Conservation (phyloP, 2,888 invertebrate species). For the Acanthococcus lagerstroemiae region DNA sequence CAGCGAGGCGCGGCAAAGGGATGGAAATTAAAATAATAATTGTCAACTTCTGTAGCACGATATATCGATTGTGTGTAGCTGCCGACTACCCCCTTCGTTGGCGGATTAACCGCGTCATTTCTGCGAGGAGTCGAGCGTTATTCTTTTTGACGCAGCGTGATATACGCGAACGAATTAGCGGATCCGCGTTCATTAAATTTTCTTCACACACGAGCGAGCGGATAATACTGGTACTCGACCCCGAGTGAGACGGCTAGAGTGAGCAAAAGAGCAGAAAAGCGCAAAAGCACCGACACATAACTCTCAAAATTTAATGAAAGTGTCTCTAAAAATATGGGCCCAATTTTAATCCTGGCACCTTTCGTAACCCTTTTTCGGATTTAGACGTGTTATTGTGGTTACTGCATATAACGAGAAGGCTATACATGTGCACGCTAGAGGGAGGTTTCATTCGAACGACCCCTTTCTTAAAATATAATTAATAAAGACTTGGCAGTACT, state of each 20-base stretch:
- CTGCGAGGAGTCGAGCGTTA: too few relatives aligned
- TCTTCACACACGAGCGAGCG: not conserved
- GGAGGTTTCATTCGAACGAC: slow-evolving; percentile 5
- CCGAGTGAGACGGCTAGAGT: too few relatives aligned
- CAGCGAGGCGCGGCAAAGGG: too few relatives aligned
- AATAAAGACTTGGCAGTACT: slow-evolving; percentile 22
- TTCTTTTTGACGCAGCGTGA: too few relatives aligned
- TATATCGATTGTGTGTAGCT: too few relatives aligned
- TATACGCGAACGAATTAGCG: not conserved
- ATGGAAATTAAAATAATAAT: too few relatives aligned
- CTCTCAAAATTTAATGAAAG: slow-evolving; percentile 27
- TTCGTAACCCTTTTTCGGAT: slow-evolving; percentile 26
- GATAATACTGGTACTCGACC: not conserved
- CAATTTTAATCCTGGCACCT: slow-evolving; percentile 25
- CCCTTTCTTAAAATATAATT: slow-evolving; percentile 23
- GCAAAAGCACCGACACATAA: slow-evolving; percentile 6
- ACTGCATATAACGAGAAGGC: not conserved
- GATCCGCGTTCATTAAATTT: not conserved
- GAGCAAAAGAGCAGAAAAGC: not conserved
- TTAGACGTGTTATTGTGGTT: slow-evolving; percentile 27
- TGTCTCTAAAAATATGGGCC: slow-evolving; percentile 28
- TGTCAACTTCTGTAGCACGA: too few relatives aligned
- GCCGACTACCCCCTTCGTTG: too few relatives aligned
- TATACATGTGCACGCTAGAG: not conserved
- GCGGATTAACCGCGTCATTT: too few relatives aligned